phyloP scores from a whole-genome alignment of 2,113 vertebrate species.

The Calonectris borealis region DNA sequence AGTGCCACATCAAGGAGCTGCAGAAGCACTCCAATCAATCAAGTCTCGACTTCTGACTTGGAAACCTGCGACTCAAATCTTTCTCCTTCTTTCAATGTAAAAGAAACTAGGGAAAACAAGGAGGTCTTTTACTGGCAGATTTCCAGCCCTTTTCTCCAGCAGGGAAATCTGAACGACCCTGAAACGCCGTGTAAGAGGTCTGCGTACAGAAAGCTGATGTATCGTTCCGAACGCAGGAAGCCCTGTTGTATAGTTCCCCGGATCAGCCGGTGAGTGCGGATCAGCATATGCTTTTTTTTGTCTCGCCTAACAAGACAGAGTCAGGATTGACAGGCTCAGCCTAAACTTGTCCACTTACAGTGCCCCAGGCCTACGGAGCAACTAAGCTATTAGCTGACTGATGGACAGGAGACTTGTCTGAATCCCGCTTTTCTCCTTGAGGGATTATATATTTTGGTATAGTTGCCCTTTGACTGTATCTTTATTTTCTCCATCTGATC shows the following conservation, averaged over 20 bases:
- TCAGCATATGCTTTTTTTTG: neutral
- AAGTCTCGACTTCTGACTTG: neutral
- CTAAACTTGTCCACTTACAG: neutral
- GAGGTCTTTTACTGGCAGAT: neutral
- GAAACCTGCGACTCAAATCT: neutral
- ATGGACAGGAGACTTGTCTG: neutral
- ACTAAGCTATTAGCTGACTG: neutral
- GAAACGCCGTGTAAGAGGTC: neutral
- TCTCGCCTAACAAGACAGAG: neutral
- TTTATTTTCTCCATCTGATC: neutral
- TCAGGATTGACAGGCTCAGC: neutral
- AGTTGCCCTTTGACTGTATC: neutral
- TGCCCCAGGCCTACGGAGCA: neutral
- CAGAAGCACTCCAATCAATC: neutral
- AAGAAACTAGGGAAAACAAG: neutral
- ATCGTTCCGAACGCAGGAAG: neutral
- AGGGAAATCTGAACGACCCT: neutral
- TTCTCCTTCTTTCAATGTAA: neutral
- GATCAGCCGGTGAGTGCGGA: neutral
- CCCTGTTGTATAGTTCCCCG: rapidly evolving
- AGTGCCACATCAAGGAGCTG: neutral
- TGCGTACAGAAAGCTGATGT: neutral
- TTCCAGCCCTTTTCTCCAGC: neutral
- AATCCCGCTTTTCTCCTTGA: neutral
- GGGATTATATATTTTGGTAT: neutral